Conservation (phyloP, 2,888 invertebrate species). For the Alloscopus bannaensis region DNA sequence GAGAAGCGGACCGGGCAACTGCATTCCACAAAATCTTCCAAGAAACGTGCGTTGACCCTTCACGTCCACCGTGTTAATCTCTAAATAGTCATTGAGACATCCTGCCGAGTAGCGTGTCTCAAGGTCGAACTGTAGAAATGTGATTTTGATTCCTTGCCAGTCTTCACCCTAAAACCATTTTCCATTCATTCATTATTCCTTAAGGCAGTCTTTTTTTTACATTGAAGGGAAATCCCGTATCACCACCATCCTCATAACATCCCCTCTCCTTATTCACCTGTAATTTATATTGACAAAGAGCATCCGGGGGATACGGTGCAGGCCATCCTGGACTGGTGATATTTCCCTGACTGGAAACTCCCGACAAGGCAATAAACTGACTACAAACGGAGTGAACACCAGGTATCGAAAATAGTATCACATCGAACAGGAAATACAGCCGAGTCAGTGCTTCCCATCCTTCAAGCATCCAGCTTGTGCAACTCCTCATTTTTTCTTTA, state of each 20-base stretch:
- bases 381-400: conserved; percentile 48
- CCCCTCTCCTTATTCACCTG: conserved; percentile 10
- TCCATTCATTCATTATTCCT: too few relatives aligned
- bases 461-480: not conserved
- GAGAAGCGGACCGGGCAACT: conserved; percentile 73
- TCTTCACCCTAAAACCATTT: conserved; percentile 69
- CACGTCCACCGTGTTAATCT: conserved; percentile 74
- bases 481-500: not conserved
- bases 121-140: conserved; percentile 74
- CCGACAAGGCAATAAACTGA: conserved; percentile 61
- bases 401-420: conserved; percentile 5
- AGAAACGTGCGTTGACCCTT: conserved; percentile 72
- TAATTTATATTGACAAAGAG: conserved; percentile 64
- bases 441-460: not conserved
- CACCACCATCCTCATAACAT: too few relatives aligned
- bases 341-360: conserved; percentile 72
- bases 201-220: not conserved
- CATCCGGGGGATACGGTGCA: conserved; percentile 74
- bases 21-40: conserved; percentile 74
- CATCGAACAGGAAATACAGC: not conserved
- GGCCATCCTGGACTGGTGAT: conserved; percentile 74
- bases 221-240: too few relatives aligned
- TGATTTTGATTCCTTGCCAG: conserved; percentile 74
- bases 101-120: conserved; percentile 74
- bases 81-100: conserved; percentile 75